Conservation (phyloP, 2,113 vertebrate species). For the Prinia subflava region DNA sequence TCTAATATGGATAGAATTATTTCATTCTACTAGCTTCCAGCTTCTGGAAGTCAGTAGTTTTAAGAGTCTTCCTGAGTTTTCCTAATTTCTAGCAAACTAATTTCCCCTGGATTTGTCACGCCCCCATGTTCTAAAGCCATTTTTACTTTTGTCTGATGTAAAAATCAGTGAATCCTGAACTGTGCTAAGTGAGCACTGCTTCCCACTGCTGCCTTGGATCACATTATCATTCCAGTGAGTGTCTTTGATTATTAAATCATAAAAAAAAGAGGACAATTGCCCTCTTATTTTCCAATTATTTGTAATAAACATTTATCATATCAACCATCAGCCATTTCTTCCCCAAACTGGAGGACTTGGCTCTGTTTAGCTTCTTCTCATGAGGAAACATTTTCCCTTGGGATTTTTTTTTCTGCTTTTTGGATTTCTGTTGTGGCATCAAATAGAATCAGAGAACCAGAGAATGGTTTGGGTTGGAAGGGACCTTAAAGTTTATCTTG, state of each 20-base stretch:
- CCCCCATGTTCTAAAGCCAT: not conserved
- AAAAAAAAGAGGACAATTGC: not conserved
- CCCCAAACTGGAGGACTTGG: not conserved
- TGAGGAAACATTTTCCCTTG: not conserved
- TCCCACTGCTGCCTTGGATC: not conserved
- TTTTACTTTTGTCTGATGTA: not conserved
- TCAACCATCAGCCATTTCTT: not conserved
- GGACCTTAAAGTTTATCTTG: not conserved
- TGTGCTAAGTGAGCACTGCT: not conserved
- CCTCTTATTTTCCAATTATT: not conserved
- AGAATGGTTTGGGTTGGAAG: not conserved
- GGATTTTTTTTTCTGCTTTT: not conserved
- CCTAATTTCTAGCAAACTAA: not conserved
- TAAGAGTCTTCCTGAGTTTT: not conserved
- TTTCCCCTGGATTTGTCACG: not conserved
- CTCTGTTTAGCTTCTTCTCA: fast-evolving
- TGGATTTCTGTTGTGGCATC: not conserved
- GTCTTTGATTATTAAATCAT: not conserved
- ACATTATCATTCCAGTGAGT: not conserved
- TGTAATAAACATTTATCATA: not conserved
- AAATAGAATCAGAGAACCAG: not conserved
- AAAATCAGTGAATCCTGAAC: not conserved
- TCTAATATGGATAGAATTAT: not conserved
- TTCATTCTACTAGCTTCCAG: not conserved
- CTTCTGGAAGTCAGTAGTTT: not conserved